Evolutionary conservation across 2,888 invertebrate genomes (phyloP).

Genomic region (Helicoverpa assulta): DNA sequence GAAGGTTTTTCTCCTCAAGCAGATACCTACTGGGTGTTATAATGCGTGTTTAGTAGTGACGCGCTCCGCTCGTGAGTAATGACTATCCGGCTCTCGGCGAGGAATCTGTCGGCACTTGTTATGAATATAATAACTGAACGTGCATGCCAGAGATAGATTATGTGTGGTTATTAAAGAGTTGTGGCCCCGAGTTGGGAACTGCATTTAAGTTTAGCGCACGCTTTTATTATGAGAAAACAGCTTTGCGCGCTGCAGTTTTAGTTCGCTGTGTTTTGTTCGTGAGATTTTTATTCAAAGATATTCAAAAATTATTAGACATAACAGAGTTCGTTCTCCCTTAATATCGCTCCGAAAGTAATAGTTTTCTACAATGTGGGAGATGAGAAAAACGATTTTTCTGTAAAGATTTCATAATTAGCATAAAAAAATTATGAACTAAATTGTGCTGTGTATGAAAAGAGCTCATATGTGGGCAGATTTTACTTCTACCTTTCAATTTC

Average conservation of each 20-base stretch:
- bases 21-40: conserved; percentile 59
- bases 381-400: no score
- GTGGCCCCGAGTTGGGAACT: conserved; percentile 25
- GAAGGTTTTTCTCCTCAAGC: conserved; percentile 63
- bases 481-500: conserved; percentile 13
- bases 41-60: conserved; percentile 59
- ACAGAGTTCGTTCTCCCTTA: no score
- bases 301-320: background rate
- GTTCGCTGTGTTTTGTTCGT: background rate
- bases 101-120: conserved; percentile 53
- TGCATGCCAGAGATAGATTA: conserved; percentile 35
- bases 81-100: conserved; percentile 42
- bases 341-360: no score
- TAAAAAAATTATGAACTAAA: background rate
- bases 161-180: conserved; percentile 34
- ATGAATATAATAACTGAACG: conserved; percentile 51
- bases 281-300: background rate
- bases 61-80: conserved; percentile 44
- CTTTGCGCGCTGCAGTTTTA: conserved; percentile 1
- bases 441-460: background rate
- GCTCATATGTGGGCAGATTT: conserved; percentile 1
- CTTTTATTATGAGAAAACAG: conserved; percentile 19
- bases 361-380: no score
- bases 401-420: background rate
- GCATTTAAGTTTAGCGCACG: conserved; percentile 37